phyloP scores from a whole-genome alignment of 2,113 vertebrate species.

The Tamias sibiricus region DNA sequence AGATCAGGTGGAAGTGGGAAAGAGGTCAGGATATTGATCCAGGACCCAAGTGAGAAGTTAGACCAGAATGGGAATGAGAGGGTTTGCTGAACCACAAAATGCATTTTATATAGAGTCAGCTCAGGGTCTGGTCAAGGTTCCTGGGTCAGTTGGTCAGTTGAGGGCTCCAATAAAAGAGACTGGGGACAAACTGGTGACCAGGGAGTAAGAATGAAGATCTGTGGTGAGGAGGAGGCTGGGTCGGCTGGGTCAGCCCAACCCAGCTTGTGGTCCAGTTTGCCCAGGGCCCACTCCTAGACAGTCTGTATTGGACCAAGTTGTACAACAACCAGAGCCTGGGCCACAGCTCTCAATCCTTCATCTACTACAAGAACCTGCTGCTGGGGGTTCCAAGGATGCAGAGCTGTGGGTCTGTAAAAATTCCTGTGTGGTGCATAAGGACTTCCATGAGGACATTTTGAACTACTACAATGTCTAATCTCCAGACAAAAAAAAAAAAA shows the following conservation, averaged over 20 bases:
- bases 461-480: slow-evolving; percentile 94
- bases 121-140: not conserved
- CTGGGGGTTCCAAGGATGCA: slow-evolving; percentile 94
- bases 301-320: slow-evolving; percentile 97
- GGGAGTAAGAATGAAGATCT: not conserved
- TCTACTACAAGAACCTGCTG: slow-evolving; percentile 97
- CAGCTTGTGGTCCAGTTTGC: slow-evolving; percentile 88
- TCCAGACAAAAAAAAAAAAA: slow-evolving; percentile 96
- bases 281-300: slow-evolving; percentile 93
- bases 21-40: not conserved
- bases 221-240: not conserved
- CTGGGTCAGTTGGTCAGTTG: not conserved
- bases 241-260: not conserved
- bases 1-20: not conserved
- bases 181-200: not conserved
- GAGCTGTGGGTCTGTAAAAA: slow-evolving; percentile 94
- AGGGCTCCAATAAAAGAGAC: not conserved
- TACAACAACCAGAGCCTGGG: slow-evolving; percentile 94
- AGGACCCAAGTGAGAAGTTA: not conserved
- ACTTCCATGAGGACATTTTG: slow-evolving; percentile 93
- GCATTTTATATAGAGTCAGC: not conserved
- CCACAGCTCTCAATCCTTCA: slow-evolving; percentile 91
- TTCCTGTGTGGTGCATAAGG: slow-evolving; percentile 93
- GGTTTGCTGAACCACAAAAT: slow-evolving; percentile 21
- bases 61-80: not conserved